Evolutionary conservation across 2,113 vertebrate species (phyloP).

Genomic region (Silurus glanis): DNA sequence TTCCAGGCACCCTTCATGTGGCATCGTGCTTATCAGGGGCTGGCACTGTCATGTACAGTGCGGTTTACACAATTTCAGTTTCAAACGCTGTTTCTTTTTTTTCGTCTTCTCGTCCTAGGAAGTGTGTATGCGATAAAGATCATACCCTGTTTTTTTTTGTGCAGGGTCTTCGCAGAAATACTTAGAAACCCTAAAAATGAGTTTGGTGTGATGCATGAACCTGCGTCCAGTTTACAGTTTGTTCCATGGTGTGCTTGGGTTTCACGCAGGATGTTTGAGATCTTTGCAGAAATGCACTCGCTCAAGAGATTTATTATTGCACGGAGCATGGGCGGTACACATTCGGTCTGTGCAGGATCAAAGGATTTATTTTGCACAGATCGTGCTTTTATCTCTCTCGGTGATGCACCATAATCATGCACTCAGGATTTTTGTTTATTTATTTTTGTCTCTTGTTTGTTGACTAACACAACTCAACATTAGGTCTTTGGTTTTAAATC

Average conservation of each 20-base stretch:
- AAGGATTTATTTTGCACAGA: not conserved
- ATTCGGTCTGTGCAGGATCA: not conserved
- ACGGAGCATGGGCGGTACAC: not conserved
- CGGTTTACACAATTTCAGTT: slow-evolving; percentile 32
- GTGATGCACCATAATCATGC: not conserved
- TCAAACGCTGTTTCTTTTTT: slow-evolving; percentile 1
- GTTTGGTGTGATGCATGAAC: not conserved
- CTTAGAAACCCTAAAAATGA: not conserved
- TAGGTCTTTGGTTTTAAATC: not conserved
- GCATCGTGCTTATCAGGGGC: slow-evolving; percentile 32
- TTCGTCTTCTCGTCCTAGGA: slow-evolving; percentile 10
- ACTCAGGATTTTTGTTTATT: not conserved
- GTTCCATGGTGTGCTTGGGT: not conserved
- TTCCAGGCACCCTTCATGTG: slow-evolving; percentile 36
- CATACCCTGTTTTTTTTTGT: slow-evolving; percentile 10
- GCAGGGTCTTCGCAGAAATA: slow-evolving; percentile 8
- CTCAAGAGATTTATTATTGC: not conserved
- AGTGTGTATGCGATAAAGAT: slow-evolving; percentile 31
- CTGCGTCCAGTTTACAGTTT: not conserved
- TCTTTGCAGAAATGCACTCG: not conserved
- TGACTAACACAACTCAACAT: not conserved
- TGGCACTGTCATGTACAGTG: slow-evolving; percentile 29
- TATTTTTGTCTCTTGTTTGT: not conserved
- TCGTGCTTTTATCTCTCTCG: not conserved
- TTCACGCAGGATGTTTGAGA: not conserved